phyloP scores from a whole-genome alignment of 2,888 invertebrate genomes.

The Sepiola atlantica region DNA sequence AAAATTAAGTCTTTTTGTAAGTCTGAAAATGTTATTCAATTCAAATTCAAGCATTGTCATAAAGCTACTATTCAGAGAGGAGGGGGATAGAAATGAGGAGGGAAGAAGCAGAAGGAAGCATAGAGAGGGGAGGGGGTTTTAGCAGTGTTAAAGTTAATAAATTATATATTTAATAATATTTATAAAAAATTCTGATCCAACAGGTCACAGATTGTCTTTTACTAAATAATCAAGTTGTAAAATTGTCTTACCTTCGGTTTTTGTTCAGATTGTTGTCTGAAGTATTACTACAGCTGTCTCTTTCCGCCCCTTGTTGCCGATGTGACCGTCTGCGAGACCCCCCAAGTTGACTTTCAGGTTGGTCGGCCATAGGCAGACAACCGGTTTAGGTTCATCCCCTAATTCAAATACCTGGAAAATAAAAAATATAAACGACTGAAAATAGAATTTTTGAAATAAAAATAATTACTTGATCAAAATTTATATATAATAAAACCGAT shows the following conservation, averaged over 20 bases:
- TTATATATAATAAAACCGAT: too few species aligned
- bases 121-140: too few species aligned
- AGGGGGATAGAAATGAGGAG: too few species aligned
- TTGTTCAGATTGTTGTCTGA: slow-evolving; percentile 32
- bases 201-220: not conserved
- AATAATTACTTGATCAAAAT: too few species aligned
- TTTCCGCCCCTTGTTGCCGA: slow-evolving; percentile 73
- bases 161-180: too few species aligned
- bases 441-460: not conserved
- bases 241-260: slow-evolving; percentile 37
- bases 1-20: too few species aligned
- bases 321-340: slow-evolving; percentile 70
- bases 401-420: slow-evolving; percentile 53
- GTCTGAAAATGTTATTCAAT: too few species aligned
- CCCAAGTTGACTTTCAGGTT: slow-evolving; percentile 73
- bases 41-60: too few species aligned
- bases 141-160: too few species aligned
- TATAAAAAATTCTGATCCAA: too few species aligned
- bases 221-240: not conserved
- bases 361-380: slow-evolving; percentile 78
- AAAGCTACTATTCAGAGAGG: too few species aligned
- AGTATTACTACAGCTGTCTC: slow-evolving; percentile 50
- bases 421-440: not conserved
- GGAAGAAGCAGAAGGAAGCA: too few species aligned
- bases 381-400: slow-evolving; percentile 82